Percentiles rank a stretch among this genome's conserved stretches.
Conservation (phyloP, 2,888 invertebrate species). For the Epirrhoe tristata region DNA sequence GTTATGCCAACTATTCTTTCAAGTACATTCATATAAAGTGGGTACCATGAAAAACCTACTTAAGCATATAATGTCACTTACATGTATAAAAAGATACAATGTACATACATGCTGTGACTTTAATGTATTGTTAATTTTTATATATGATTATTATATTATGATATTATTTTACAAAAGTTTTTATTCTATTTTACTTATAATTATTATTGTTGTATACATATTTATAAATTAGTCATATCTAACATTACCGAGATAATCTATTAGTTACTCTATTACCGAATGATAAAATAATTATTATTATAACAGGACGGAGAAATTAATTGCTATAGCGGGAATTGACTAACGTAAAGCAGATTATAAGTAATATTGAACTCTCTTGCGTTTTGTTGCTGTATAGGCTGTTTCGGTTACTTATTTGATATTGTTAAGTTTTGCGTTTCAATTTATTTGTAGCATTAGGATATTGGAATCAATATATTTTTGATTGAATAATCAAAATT, state of each 20-base stretch:
- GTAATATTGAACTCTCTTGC: slow-evolving; percentile 10
- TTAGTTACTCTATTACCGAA: slow-evolving; percentile 57
- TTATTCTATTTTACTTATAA: slow-evolving; percentile 67
- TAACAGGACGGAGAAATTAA: slow-evolving; percentile 52
- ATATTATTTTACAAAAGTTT: slow-evolving; percentile 70
- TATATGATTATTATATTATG: slow-evolving; percentile 56
- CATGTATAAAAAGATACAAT: slow-evolving; percentile 57
- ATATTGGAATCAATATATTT: slow-evolving; percentile 63
- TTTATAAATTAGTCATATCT: slow-evolving; percentile 73
- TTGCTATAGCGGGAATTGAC: slow-evolving; percentile 78
- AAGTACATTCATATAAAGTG: slow-evolving; percentile 69
- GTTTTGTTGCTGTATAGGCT: slow-evolving; percentile 21
- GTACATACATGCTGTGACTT: slow-evolving; percentile 75
- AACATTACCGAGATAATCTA: slow-evolving; percentile 67
- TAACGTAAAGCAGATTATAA: slow-evolving; percentile 54
- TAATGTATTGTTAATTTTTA: slow-evolving; percentile 72
- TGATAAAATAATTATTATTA: slow-evolving; percentile 52
- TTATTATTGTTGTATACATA: slow-evolving; percentile 66
- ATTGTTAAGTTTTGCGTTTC: slow-evolving; percentile 41
- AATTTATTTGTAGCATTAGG: slow-evolving; percentile 65
- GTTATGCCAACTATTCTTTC: slow-evolving; percentile 65
- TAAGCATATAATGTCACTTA: slow-evolving; percentile 56
- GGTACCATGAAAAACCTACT: slow-evolving; percentile 68
- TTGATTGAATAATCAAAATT: slow-evolving; percentile 61
- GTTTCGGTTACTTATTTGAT: slow-evolving; percentile 22